Evolutionary conservation across 2,797 vertebrate species (phyloP).

Genomic region (Emydoidea blandingii): DNA sequence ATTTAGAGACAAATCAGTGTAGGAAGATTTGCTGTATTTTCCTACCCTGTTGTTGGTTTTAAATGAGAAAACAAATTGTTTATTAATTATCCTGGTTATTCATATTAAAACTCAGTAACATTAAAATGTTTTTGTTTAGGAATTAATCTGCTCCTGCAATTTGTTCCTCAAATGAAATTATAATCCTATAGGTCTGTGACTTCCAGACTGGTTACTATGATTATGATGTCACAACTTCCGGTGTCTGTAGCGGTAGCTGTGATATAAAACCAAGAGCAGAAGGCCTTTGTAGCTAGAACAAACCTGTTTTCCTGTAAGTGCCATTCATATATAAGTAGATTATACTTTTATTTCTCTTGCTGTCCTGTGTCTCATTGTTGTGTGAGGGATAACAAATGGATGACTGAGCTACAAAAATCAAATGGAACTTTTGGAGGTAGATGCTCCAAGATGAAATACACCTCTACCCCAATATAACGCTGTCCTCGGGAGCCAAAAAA

Average conservation of each 20-base stretch:
- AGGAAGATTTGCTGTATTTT: neutral
- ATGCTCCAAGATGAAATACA: neutral
- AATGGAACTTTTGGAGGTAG: neutral
- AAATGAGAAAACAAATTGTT: neutral
- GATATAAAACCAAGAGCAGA: conserved; percentile 4
- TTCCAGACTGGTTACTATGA: neutral
- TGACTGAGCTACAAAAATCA: neutral
- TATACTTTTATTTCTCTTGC: neutral
- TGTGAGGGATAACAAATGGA: neutral
- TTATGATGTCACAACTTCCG: neutral
- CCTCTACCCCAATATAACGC: too few relatives aligned
- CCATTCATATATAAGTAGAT: neutral
- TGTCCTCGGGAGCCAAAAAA: too few relatives aligned
- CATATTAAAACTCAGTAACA: neutral
- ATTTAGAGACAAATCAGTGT: neutral
- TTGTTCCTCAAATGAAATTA: neutral
- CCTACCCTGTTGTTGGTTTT: neutral
- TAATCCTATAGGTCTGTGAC: neutral
- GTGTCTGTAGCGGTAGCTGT: neutral
- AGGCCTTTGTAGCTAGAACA: neutral
- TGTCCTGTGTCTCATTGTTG: neutral
- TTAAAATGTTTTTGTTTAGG: neutral
- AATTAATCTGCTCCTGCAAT: neutral
- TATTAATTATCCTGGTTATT: neutral
- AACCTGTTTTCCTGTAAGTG: neutral